Conservation (phyloP, 2,888 invertebrate genomes). For the Orchesellides sinensis region DNA sequence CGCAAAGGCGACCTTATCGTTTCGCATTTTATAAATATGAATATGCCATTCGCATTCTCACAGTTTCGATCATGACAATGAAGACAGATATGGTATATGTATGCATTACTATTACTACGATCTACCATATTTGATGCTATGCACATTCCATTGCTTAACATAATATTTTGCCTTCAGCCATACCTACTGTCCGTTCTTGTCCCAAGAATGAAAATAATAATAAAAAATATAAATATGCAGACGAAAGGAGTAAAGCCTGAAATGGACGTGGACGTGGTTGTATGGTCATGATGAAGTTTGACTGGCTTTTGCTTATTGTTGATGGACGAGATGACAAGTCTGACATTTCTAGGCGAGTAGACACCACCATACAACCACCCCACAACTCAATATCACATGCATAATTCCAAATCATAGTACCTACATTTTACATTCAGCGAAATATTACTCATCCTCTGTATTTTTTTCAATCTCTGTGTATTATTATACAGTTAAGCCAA, state of each 20-base stretch:
- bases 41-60: too few species aligned
- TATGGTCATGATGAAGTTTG: slow-evolving; percentile 36
- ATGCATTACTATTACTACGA: background rate
- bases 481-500: background rate
- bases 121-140: background rate
- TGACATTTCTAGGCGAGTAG: slow-evolving; percentile 66
- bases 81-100: too few species aligned
- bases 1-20: too few species aligned
- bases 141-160: background rate
- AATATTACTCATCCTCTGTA: background rate
- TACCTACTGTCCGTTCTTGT: background rate
- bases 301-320: slow-evolving; percentile 45
- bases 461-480: background rate
- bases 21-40: too few species aligned
- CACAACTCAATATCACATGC: background rate
- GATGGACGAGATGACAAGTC: slow-evolving; percentile 65
- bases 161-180: slow-evolving; percentile 14
- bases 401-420: background rate
- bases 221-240: background rate
- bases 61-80: too few species aligned
- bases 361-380: slow-evolving; percentile 48
- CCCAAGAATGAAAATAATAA: background rate
- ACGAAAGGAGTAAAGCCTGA: slow-evolving; percentile 29
- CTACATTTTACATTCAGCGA: background rate
- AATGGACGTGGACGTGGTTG: slow-evolving; percentile 64